Evolutionary conservation across 2,888 invertebrate species (phyloP), one percentile per base, ranked within the genome.

Genomic region (Cryptops parisi): DNA sequence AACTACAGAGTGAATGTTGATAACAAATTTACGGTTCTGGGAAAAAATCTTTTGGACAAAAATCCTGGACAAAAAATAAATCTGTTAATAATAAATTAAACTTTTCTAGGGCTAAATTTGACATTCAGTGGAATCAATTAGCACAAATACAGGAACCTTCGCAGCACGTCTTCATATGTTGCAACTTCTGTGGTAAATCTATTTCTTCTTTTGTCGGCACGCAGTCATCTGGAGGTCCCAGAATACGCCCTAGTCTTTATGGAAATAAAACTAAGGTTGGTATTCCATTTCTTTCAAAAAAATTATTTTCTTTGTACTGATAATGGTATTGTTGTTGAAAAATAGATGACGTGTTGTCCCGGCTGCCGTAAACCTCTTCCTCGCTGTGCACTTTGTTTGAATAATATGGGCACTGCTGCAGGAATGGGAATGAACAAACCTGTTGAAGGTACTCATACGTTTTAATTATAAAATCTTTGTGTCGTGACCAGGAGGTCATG

Each of bases 291-390:
- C n/a, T n/a, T n/a, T n/a, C n/a, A n/a, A n/a, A n/a, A 33, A 33
- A 41, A 6, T 41, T 19, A 17, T 12, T 5, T 41, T 6, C 6
- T 6, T 41, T 41, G 6, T 6, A 6, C 6, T 17, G n/a, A 12
- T 41, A 41, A 41, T 15, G 15, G 9, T n/a, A 41, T 15, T n/a
- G 43, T 41, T 41, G 9, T n/a, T n/a, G 43, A 12, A 6, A 41
- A 27, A 39, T 59, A 84, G 81, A 78, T 88, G 65, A 84, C 87
- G 4, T 83, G 87, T 40, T 94, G 94, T 65, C 91, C 93, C 21
- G 84, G 84, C 70, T 96, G 96, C 68, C 80, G 91, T 57, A 96
- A 94, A 74, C 93, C 94, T 3, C 73, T 94, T 63, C 93, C 96
- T 0, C 79, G 94, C 51, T 97, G 96, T 72, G 83, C 88, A 2